Evolutionary conservation across 2,797 vertebrate genomes (phyloP), one percentile per base, ranked within the genome.

Genomic region (Picus viridis): DNA sequence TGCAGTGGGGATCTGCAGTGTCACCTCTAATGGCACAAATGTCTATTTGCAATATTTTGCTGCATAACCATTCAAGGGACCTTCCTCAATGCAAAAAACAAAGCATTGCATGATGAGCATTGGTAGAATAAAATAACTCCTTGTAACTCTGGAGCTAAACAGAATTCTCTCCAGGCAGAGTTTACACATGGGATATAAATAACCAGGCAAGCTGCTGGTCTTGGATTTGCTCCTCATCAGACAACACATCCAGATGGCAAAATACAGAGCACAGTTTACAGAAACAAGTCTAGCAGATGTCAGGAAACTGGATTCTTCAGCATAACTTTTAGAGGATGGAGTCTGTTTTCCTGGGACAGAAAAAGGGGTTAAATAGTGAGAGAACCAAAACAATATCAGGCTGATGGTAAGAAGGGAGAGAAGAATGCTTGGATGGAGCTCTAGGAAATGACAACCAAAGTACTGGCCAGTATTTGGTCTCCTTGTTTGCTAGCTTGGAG

Each of bases 231-330:
- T 90, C 63, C 67, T 77, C 59, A 78, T 87, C 85, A 93, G 79
- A 92, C 79, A 92, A 76, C 74, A 73, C 32, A 79, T 81, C 62
- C 95, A 95, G 92, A 94, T 84, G 89, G 87, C 77, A 94, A 93
- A 91, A 92, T 29, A 71, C 16, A 82, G 84, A 89, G 68, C 64
- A 89, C 24, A 76, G 41, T 89, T 93, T 88, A 84, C 74, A 94
- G 74, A 91, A 92, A 92, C 58, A 92, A 76, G 36, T 74, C 80
- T 39, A 89, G 41, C 61, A 88, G 80, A 88, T 93, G 85, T 93
- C 87, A 89, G 68, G 43, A 84, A 93, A 89, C 74, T 74, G 41
- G 83, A 77, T 88, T 88, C 32, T 71, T 39, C 71, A 34, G 41
- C 8, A 16, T 61, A 65, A 91, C 67, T 82, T 92, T 22, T 14